Evolutionary conservation across 2,797 vertebrate species (phyloP).

Genomic region (Chelon labrosus): DNA sequence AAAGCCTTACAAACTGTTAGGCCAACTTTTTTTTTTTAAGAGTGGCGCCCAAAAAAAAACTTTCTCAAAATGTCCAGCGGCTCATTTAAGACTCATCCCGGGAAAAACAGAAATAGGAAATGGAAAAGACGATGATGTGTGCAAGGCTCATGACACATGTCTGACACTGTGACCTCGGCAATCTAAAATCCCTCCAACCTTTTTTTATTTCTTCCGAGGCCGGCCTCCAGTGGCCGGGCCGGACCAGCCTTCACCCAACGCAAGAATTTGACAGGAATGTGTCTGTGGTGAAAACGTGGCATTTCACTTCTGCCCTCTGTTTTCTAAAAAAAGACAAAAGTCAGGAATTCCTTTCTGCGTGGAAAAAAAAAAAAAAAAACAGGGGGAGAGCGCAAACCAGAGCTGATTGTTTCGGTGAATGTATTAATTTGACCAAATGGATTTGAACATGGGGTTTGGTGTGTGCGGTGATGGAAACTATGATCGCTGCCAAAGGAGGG

Average conservation of each 20-base stretch:
- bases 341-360: slow-evolving; percentile 52
- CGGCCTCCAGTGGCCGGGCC: slow-evolving; percentile 44
- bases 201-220: slow-evolving; percentile 29
- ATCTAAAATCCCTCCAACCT: slow-evolving; percentile 3
- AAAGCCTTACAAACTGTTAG: too few relatives aligned
- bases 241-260: slow-evolving; percentile 47
- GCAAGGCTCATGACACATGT: slow-evolving; percentile 34
- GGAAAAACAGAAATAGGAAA: slow-evolving; percentile 29
- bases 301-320: slow-evolving; percentile 65
- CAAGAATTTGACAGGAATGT: slow-evolving; percentile 74
- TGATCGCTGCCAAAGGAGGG: slow-evolving; percentile 29
- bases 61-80: neutral
- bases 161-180: neutral
- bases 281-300: slow-evolving; percentile 71
- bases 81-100: slow-evolving; percentile 7
- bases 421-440: slow-evolving; percentile 62
- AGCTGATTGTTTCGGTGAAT: slow-evolving; percentile 50
- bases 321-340: slow-evolving; percentile 62
- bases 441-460: slow-evolving; percentile 44
- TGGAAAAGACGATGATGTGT: slow-evolving; percentile 39
- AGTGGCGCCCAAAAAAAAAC: neutral
- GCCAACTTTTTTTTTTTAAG: too few relatives aligned
- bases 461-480: slow-evolving; percentile 78
- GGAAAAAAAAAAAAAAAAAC: slow-evolving; percentile 29
- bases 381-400: slow-evolving; percentile 21